Conservation (phyloP, 2,113 vertebrate species). For the Zapornia atra region DNA sequence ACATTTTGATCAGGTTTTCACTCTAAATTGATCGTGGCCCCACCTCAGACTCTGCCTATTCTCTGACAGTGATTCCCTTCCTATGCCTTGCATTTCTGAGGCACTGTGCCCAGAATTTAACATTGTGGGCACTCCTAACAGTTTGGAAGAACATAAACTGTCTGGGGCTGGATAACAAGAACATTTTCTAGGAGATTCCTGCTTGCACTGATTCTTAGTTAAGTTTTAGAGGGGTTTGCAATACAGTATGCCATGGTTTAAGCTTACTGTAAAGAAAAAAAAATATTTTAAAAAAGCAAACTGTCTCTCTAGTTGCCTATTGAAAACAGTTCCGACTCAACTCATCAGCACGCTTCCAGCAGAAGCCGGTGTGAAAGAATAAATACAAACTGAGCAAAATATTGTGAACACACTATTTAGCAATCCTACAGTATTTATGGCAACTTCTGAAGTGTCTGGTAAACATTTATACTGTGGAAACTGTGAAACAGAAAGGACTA, state of each 20-base stretch:
- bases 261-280: not conserved
- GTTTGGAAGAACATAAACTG: not conserved
- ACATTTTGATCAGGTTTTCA: not conserved
- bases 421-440: not conserved
- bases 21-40: not conserved
- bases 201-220: not conserved
- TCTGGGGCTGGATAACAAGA: not conserved
- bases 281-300: not conserved
- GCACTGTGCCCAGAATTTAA: not conserved
- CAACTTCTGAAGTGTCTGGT: not conserved
- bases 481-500: not conserved
- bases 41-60: not conserved
- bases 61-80: not conserved
- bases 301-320: not conserved
- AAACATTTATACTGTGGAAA: slow-evolving; percentile 6
- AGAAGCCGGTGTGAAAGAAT: not conserved
- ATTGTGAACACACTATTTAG: not conserved
- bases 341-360: not conserved
- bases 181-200: not conserved
- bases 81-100: not conserved
- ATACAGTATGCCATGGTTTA: not conserved
- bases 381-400: not conserved
- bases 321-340: not conserved
- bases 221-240: not conserved
- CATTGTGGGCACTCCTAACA: not conserved